Evolutionary conservation across 2,113 vertebrate species (phyloP), one percentile per base, ranked within the genome.

Genomic region (Antechinus stuartii): DNA sequence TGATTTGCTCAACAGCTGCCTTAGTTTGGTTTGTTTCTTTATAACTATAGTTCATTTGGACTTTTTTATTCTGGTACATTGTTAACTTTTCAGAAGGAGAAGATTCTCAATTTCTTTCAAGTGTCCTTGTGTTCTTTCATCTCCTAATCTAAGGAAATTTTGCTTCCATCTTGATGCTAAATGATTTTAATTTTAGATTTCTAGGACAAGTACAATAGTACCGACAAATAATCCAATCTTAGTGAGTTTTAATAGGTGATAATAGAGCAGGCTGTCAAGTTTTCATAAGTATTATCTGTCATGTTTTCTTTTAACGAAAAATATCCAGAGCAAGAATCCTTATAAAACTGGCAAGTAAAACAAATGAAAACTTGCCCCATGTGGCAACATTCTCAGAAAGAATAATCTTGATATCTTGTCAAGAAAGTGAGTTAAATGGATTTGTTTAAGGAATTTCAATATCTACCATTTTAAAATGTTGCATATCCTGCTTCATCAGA

Each of bases 1-100:
- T 96, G 54, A 92, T 98, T 96, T 97, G 96, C 96, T 98, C 96
- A 96, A 95, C 92, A 94, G 8, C 26, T 55, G 11, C 91, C 68
- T 96, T 61, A 92, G 50, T 95, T 94, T 94, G 84, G 91, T 94
- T 53, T 97, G 92, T 95, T 53, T 35, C 91, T 92, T 6, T 84
- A 3, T 68, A 52, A 42, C 35, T 91, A 91, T 52, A 35, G 35
- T 52, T 90, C 26, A 68, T 68, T 68, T 68, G 68, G 19, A 84
- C 42, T 84, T 84, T 76, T 84, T 16, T 16, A 7, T 52, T n/a
- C 52, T 76, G 24, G 27, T 93, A 35, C 94, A 54, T 92, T 97
- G 68, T 97, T 95, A 94, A 91, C 26, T 97, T 96, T 68, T 96
- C 61, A 84, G 91, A 47, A 54, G 42, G 84, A 92, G 50, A 68